Evolutionary conservation across 2,113 vertebrate genomes (phyloP).

Genomic region (Brachyhypopomus gauderio): DNA sequence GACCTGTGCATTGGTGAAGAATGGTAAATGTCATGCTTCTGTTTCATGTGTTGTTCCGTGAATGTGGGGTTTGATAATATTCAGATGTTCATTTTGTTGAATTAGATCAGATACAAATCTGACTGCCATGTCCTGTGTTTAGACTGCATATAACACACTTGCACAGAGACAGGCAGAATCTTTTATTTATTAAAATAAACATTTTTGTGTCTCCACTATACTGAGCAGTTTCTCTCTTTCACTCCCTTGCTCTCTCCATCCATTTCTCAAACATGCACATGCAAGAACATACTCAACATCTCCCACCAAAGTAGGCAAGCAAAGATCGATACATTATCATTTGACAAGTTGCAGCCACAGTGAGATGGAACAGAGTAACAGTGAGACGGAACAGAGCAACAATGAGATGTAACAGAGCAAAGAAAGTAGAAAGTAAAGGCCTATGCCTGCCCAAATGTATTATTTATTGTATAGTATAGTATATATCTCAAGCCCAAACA

Average conservation of each 20-base stretch:
- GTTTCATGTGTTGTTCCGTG: conserved; percentile 3
- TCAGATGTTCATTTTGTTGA: conserved; percentile 1
- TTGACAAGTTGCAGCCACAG: conserved; percentile 28
- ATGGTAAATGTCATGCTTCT: neutral
- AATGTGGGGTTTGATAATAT: conserved; percentile 24
- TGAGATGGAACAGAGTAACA: neutral
- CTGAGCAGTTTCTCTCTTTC: neutral
- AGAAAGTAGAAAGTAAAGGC: too few species aligned
- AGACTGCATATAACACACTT: neutral
- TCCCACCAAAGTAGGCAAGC: conserved; percentile 21
- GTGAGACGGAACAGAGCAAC: too few species aligned
- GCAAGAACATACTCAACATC: neutral
- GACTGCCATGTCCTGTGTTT: neutral
- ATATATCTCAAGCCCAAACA: too few species aligned
- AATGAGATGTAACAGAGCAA: too few species aligned
- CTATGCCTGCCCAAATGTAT: too few species aligned
- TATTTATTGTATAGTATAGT: too few species aligned
- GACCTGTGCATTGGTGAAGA: conserved; percentile 10
- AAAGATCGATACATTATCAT: conserved; percentile 52
- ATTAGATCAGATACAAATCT: conserved; percentile 4
- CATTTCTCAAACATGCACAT: neutral
- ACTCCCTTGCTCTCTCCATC: neutral
- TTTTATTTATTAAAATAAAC: neutral
- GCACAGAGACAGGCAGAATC: neutral
- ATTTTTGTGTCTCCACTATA: neutral